Base-by-base conservation (phyloP, 2,888 invertebrate species). In the Eupithecia dodoneata region DNA sequence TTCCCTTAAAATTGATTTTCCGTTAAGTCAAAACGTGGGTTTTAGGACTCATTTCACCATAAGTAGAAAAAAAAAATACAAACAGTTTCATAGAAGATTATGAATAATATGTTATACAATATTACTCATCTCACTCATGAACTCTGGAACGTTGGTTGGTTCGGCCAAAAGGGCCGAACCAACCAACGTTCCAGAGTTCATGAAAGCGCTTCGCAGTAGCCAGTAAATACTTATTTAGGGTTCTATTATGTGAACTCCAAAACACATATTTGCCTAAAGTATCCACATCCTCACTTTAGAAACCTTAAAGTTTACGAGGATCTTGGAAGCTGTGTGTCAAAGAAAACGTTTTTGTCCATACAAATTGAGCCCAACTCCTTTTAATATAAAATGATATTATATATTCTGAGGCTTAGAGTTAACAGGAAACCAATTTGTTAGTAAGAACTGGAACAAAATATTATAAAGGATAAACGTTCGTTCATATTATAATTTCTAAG, bases 281-380 rank as follows among this genome's bases (percentile, higher is more conserved):
- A 63, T 72, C 78, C 74, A 74, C 73, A 76, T 72, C 75, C 72
- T 65, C 47, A 75, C 74, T 72, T 75, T 12, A 70, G 71, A 80
- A 74, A 67, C 74, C 74, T 76, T 75, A 30, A 75, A 79, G 13
- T 78, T 79, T 77, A 80, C 76, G 80, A 76, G 74, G 44, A 72
- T 71, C 69, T 76, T 75, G 67, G 76, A 78, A 69, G 77, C 72
- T 77, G 77, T 76, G 76, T 73, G 67, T 78, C 71, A 76, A 70
- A 69, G 59, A 47, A 74, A 76, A 79, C 77, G 76, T 66, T 72
- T 72, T 72, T 74, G 44, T 85, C 82, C 82, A 83, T 81, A 82
- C 80, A 85, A 85, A 85, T 86, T 85, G 82, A 78, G 80, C 76
- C 76, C 72, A 66, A 67, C 72, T 72, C 76, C 70, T 81, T 80